Conservation (phyloP, 2,888 invertebrate genomes). For the Epirrita christyi region DNA sequence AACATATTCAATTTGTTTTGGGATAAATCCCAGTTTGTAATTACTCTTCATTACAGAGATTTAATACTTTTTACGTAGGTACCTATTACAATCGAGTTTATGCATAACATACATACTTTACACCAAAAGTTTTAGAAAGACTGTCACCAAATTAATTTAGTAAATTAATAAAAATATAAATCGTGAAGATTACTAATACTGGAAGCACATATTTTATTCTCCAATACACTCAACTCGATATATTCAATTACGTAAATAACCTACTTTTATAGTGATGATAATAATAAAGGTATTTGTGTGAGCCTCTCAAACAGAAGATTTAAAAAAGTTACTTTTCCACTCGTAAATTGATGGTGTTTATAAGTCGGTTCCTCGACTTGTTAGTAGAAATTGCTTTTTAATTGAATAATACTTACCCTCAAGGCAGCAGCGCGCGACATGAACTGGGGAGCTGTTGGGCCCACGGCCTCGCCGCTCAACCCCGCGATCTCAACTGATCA, state of each 20-base stretch:
- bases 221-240: slow-evolving; percentile 12
- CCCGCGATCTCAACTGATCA: slow-evolving; percentile 76
- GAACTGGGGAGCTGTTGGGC: slow-evolving; percentile 62
- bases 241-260: slow-evolving; percentile 23
- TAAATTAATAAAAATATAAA: background rate
- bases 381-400: slow-evolving; percentile 81
- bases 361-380: slow-evolving; percentile 53
- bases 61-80: background rate
- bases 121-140: background rate
- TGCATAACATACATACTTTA: background rate
- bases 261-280: slow-evolving; percentile 20
- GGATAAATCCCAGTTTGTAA: slow-evolving; percentile 4
- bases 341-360: slow-evolving; percentile 45
- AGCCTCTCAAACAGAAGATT: slow-evolving; percentile 9
- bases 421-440: slow-evolving; percentile 61
- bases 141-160: background rate
- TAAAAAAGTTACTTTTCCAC: slow-evolving; percentile 19
- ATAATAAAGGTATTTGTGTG: slow-evolving; percentile 17
- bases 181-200: background rate
- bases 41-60: background rate
- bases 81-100: background rate
- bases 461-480: slow-evolving; percentile 69
- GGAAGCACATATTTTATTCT: background rate
- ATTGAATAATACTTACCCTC: slow-evolving; percentile 82
- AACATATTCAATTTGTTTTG: slow-evolving; percentile 10